Evolutionary conservation across 1,140 invertebrate species (phyloP).

Genomic region (Meteorus sp.): DNA sequence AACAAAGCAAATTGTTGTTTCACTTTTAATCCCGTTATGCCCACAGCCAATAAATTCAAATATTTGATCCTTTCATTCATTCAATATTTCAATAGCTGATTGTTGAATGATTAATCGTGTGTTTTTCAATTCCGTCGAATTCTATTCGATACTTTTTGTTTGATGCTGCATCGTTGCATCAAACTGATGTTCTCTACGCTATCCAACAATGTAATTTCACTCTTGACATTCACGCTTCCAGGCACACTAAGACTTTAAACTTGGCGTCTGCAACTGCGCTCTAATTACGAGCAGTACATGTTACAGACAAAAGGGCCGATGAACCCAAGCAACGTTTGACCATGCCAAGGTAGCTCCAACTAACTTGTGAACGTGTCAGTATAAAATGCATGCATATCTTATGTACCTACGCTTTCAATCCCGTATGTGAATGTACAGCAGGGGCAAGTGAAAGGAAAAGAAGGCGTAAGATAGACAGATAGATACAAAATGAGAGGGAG

Average conservation of each 20-base stretch:
- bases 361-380: background rate
- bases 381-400: too few relatives aligned
- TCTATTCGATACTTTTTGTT: background rate
- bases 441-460: too few relatives aligned
- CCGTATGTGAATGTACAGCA: too few relatives aligned
- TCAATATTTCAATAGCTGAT: too few relatives aligned
- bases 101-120: too few relatives aligned
- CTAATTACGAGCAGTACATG: constrained; percentile 18
- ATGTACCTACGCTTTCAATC: too few relatives aligned
- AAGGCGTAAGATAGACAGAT: too few relatives aligned
- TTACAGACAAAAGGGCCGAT: constrained; percentile 10
- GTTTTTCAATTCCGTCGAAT: constrained; percentile 3
- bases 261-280: background rate
- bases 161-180: background rate
- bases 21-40: too few relatives aligned
- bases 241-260: constrained; percentile 15
- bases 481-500: too few relatives aligned
- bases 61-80: too few relatives aligned
- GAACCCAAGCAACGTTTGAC: background rate
- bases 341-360: constrained; percentile 1
- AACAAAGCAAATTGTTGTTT: too few relatives aligned
- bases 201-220: constrained; percentile 8
- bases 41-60: too few relatives aligned
- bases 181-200: background rate
- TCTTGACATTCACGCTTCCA: constrained; percentile 5